Base-by-base conservation (phyloP, 2,888 invertebrate species). In the Megaustenia siamemsis region DNA sequence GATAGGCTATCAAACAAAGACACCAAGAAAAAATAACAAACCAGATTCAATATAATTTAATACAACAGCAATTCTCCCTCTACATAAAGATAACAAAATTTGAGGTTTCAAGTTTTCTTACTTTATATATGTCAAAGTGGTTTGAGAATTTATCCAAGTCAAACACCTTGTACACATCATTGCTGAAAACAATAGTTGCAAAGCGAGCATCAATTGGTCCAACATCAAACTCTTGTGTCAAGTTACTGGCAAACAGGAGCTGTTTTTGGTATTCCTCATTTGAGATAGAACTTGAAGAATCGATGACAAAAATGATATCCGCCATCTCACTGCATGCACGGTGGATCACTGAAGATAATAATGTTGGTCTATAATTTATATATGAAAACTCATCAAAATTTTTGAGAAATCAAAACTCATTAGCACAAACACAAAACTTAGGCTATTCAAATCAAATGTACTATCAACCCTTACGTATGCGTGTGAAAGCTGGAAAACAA, bases 121-220 rank as follows among this genome's bases (percentile, higher is more conserved):
- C 76, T 10, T 77, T 32, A 60, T n/a, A 60, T n/a, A 77, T 21
- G n/a, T 60, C 32, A 18, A 77, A 40, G 45, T 77, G 38, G 24
- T 38, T n/a, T 1, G 76, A 40, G n/a, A 60, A 77, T 3, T 56
- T 24, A 38, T n/a, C 60, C 56, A 77, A n/a, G 40, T 60, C 60
- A 77, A 60, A 77, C 56, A 77, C 76, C n/a, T 77, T 60, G 38
- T 38, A 60, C 10, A 77, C 76, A 60, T 77, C 76, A 56, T 77
- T 60, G n/a, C 56, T 60, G 56, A 38, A 77, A 40, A 38, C 56
- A 40, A 77, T n/a, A 12, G 76, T 38, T n/a, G 56, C 76, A 60
- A 77, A 77, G 12, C 35, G 76, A n/a, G 76, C 76, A 60, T 77
- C 76, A 8, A 60, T n/a, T 35, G 76, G 76, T 10, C 56, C 53